phyloP scores from a whole-genome alignment of 2,113 vertebrate species.

The Dipodomys ordii region DNA sequence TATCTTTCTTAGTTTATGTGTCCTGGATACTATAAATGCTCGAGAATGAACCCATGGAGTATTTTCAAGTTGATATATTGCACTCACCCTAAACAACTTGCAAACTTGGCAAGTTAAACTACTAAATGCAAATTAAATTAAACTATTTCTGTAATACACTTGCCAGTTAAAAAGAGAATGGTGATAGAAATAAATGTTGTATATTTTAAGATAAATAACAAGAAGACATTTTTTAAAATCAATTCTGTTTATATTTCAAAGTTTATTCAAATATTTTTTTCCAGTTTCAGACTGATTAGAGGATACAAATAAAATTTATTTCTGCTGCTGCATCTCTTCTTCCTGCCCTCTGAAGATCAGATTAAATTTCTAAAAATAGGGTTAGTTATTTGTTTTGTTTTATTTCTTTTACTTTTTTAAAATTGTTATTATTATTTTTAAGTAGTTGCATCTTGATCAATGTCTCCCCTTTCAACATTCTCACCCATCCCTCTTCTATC shows the following conservation, averaged over 20 bases:
- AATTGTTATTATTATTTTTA: no score
- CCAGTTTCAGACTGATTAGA: neutral
- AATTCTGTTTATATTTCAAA: neutral
- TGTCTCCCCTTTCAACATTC: no score
- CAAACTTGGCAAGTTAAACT: slow-evolving; percentile 35
- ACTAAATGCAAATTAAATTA: slow-evolving; percentile 21
- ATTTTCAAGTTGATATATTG: neutral
- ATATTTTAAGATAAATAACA: slow-evolving; percentile 30
- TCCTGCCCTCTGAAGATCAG: neutral
- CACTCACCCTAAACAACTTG: neutral
- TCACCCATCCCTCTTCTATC: no score
- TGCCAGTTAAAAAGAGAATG: slow-evolving; percentile 22
- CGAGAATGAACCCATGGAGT: neutral
- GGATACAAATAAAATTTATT: neutral
- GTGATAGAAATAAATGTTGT: neutral
- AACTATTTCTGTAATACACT: slow-evolving; percentile 5
- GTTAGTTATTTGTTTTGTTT: no score
- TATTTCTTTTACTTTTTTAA: no score
- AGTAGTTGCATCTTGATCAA: no score
- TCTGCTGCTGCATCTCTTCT: no score
- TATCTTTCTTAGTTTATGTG: neutral
- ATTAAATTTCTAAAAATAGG: neutral
- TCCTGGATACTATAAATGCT: neutral
- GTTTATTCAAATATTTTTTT: neutral
- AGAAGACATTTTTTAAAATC: neutral